Base-by-base conservation (phyloP, 2,888 invertebrate genomes). In the Gnatocerus cornutus region DNA sequence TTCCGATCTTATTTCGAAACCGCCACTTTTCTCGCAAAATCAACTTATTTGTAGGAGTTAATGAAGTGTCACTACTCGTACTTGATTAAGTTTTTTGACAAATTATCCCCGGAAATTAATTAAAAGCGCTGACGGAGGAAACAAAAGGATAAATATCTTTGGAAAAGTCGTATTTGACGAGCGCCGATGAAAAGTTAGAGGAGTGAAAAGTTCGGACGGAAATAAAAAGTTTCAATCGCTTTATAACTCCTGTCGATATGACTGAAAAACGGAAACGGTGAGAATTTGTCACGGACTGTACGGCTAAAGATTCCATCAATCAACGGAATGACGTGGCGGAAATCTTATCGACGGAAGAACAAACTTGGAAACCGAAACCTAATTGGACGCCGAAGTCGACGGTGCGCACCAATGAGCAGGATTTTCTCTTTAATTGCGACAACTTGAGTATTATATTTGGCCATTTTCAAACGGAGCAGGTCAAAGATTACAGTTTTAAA, bases 1-100 rank as follows among this genome's bases (percentile, higher is more conserved):
- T 56, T 56, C 53, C 67, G 53, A 67, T 67, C 63, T 30, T 53
- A 63, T 63, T 63, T 43, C 43, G 48, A 50, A 63, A 33, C 43
- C 29, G 52, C 41, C 50, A 41, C 46, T 58, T 48, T 46, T 9
- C 48, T 45, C 43, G 27, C 46, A 46, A n/a, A n/a, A 16, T 14
- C 33, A 4, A 4, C 33, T 33, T 33, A 45, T 33, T 55, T 13
- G 39, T 29, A 43, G n/a, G 5, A 43, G 13, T 12, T 45, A 16
- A 45, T 27, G 21, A n/a, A 21, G 21, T 21, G 21, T 21, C 21
- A 21, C 21, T 21, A 21, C 21, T 21, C 27, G 8, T 8, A 48
- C 9, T 13, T 61, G 46, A 61, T 46, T 61, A 61, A 58, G n/a
- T 41, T 56, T 56, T 56, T 56, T 48, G 37, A 61, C 48, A 61